Evolutionary conservation across 1,140 invertebrate species (phyloP), one percentile per base, ranked within the genome.

Genomic region (Oryctes rhinoceros): DNA sequence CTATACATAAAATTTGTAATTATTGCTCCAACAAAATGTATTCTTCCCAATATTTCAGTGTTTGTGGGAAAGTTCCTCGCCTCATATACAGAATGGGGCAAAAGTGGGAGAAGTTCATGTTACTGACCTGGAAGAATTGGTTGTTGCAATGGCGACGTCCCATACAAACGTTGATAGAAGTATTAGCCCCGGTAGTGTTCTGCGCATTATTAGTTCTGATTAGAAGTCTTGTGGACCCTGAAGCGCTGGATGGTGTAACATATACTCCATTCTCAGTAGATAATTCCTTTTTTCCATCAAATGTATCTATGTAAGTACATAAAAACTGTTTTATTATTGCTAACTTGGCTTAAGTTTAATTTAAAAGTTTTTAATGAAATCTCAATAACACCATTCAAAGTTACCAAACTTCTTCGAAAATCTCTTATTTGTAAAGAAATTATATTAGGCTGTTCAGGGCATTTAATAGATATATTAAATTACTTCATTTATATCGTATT

Each of bases 41-140:
- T 2, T 71, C 35, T 35, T 7, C 9, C 13, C 37, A 71, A 35
- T 30, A 30, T 71, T 71, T 71, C 13, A 71, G 24, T 0, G 24
- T 71, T 37, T 30, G 24, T 24, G 24, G 10, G 24, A 5, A 24
- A 71, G 11, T 13, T 24, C 10, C 24, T 20, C 0, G 18, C 53
- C 5, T 59, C 18, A 24, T 30, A 24, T 6, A 10, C 4, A 35
- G 20, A 10, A 71, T 71, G 65, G 65, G 65, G 24, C 20, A 71
- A 2, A 90, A 89, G 78, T 88, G 85, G 84, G 86, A 91, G 76
- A 93, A 93, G 85, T 92, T 93, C 84, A 83, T 87, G 4, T 88
- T 97, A 39, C 87, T 97, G 18, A 89, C 96, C 84, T 97, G 96
- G 95, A 97, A 97, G 87, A 96, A 96, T 85, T 95, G 93, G 89